Evolutionary conservation across 2,888 invertebrate species (phyloP), one percentile per base, ranked within the genome.

Genomic region (Pyrrhia umbra): DNA sequence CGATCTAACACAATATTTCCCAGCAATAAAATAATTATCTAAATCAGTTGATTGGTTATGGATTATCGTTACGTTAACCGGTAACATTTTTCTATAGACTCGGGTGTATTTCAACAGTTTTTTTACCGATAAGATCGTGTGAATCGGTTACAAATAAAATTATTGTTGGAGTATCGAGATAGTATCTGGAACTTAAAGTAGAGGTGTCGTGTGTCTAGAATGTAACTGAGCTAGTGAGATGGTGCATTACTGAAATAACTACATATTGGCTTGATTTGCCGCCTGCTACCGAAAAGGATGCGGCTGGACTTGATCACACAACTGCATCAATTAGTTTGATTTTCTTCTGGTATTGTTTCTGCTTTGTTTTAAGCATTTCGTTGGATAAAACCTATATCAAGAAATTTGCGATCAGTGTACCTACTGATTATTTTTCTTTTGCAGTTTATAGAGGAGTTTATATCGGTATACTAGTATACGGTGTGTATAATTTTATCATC

Each of bases 221-320:
- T 75, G 73, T 77, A 72, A 68, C 69, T 67, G 68, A 80, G 72
- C 75, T 80, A 74, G 75, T 81, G 79, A 84, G 83, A 85, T 79
- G 77, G 79, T 83, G 82, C 77, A 83, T 84, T 84, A 83, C 86
- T 85, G 80, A 84, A 86, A 88, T 88, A 86, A 82, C 83, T 82
- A 78, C 78, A 81, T 72, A 77, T 63, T 63, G 75, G 79, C 73
- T 75, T 77, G 78, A 81, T 79, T 75, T 63, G 68, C 62, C 54
- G 73, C 74, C 68, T 71, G 50, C 64, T 43, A 54, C 40, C 40
- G 71, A 57, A 78, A 61, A 60, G 56, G 57, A 74, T 40, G 34
- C 15, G 47, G 52, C 55, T 34, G 56, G 62, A 64, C 60, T 52
- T 54, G 61, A 69, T 64, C 68, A 70, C 57, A 56, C 66, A 68